phyloP scores from a whole-genome alignment of 2,113 vertebrate genomes.

The Aplodontia rufa region DNA sequence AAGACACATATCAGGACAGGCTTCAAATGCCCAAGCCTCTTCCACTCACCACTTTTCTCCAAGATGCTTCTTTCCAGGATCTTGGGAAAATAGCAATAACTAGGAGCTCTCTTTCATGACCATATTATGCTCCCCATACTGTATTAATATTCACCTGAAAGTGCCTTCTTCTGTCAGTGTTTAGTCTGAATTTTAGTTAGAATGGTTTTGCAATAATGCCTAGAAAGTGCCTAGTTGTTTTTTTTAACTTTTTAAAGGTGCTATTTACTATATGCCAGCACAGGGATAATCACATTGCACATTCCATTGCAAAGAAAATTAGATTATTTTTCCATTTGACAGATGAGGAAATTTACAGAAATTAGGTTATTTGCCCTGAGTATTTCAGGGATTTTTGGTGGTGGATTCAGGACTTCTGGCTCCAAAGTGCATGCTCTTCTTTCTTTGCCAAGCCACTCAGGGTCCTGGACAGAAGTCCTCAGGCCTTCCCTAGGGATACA shows the following conservation, averaged over 20 bases:
- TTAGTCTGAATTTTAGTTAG: slow-evolving; percentile 1
- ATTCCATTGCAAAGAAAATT: background rate
- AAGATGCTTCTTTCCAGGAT: slow-evolving; percentile 3
- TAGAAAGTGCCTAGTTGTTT: background rate
- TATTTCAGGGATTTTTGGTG: background rate
- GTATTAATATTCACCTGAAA: background rate
- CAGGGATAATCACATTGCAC: background rate
- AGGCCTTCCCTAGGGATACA: no score
- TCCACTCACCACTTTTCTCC: background rate
- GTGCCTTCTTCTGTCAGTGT: background rate
- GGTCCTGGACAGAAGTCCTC: background rate
- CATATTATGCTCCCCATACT: background rate
- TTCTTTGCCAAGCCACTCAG: background rate
- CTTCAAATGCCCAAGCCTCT: background rate
- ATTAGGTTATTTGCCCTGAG: background rate
- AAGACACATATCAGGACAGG: background rate
- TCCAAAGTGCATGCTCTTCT: background rate
- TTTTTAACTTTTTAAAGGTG: background rate
- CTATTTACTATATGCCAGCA: background rate
- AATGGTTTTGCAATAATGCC: background rate
- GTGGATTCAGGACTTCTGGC: background rate
- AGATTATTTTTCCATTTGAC: slow-evolving; percentile 34
- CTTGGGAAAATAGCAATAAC: background rate
- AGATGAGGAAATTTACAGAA: background rate
- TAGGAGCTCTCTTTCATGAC: background rate